phyloP scores from a whole-genome alignment of 2,888 invertebrate genomes.

The Diadegma fenestrale region DNA sequence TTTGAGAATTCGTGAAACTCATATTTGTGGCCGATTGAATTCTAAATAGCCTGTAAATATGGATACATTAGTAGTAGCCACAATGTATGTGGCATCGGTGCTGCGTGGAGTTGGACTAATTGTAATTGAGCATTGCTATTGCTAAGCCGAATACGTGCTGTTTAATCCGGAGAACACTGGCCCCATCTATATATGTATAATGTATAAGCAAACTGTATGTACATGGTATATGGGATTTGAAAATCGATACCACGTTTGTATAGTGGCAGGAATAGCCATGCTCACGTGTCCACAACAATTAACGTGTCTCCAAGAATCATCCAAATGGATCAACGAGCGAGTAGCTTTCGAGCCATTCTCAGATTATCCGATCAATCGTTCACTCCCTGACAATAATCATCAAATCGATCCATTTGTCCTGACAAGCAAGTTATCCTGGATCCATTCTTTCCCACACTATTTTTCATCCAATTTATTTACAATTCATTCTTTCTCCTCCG shows the following conservation, averaged over 20 bases:
- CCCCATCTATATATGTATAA: conserved; percentile 20
- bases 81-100: conserved; percentile 18
- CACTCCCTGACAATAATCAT: not conserved
- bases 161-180: conserved; percentile 19
- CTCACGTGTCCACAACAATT: conserved; percentile 2
- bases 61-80: not conserved
- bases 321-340: conserved; percentile 13
- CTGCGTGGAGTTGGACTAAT: conserved; percentile 52
- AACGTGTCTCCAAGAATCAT: conserved; percentile 20
- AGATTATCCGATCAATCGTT: conserved; percentile 16
- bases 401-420: not conserved
- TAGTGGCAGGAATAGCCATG: not conserved
- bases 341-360: conserved; percentile 3
- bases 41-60: not conserved
- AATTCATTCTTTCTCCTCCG: not conserved
- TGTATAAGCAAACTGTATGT: not conserved
- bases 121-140: conserved; percentile 61
- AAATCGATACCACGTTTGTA: conserved; percentile 17
- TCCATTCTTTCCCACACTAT: not conserved
- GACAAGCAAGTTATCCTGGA: not conserved
- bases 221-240: not conserved
- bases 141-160: conserved; percentile 49
- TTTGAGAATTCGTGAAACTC: too few relatives aligned
- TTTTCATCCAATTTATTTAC: not conserved
- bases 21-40: too few relatives aligned